Conservation (phyloP, 92 coral and sea anemone species). For the Actinernus sp. region DNA sequence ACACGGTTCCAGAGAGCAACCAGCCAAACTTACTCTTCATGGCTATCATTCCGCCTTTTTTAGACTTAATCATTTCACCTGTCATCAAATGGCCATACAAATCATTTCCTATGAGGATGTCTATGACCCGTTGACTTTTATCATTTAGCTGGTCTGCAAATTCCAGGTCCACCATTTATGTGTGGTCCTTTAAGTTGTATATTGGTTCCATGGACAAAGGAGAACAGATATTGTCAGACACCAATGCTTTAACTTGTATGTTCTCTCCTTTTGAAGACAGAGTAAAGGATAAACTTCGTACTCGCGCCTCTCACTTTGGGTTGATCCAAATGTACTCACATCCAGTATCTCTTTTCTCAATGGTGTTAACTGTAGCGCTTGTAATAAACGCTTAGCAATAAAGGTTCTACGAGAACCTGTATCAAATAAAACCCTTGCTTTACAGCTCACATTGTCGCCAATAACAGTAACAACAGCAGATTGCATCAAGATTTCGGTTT, state of each 20-base stretch:
- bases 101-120: too few relatives aligned
- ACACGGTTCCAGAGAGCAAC: not conserved
- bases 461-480: conserved; percentile 48
- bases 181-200: too few relatives aligned
- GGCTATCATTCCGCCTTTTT: conserved; percentile 15
- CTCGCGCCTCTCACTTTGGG: conserved; percentile 26
- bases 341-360: conserved; percentile 31
- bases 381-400: conserved; percentile 57
- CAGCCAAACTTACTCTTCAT: conserved; percentile 10
- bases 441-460: too few relatives aligned
- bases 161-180: too few relatives aligned
- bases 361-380: conserved; percentile 31
- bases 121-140: too few relatives aligned
- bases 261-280: conserved; percentile 24
- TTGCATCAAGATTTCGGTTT: conserved; percentile 15
- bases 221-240: conserved; percentile 48
- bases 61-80: conserved; percentile 9
- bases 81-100: too few relatives aligned
- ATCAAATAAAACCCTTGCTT: too few relatives aligned
- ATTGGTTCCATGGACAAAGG: too few relatives aligned
- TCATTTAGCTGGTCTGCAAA: too few relatives aligned
- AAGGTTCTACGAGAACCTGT: conserved; percentile 70
- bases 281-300: conserved; percentile 30
- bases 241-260: conserved; percentile 28
- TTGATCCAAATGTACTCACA: conserved; percentile 64